Percentiles rank a stretch among this genome's conserved stretches.
These are phyloP conservation scores for Ctena decussata DNA, from an alignment of 2,888 invertebrate genomes.

Conservation along the genomic window DNA sequence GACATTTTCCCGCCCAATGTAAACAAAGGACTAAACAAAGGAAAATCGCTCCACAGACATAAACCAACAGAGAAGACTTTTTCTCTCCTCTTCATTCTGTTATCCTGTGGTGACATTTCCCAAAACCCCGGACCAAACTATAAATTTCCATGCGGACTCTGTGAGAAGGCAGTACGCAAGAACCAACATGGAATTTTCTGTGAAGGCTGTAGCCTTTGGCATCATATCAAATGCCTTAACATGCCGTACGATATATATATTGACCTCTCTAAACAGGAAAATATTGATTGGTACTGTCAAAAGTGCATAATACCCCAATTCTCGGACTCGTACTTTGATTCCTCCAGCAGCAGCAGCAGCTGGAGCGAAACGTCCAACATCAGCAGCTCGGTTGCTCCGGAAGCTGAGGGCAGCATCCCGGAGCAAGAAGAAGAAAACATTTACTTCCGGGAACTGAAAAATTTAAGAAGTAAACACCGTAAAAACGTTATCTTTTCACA, in stretches of 20 bases:
- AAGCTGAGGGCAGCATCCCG: neutral
- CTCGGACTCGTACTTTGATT: constrained; percentile 21
- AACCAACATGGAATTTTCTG: constrained; percentile 35
- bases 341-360: neutral
- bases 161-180: constrained; percentile 21
- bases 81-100: neutral
- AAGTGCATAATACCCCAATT: neutral
- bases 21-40: neutral
- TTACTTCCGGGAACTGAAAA: neutral
- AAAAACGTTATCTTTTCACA: neutral
- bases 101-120: constrained; percentile 24
- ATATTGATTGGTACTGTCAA: constrained; percentile 14
- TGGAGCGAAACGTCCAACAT: too few species aligned
- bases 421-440: neutral
- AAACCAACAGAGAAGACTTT: neutral
- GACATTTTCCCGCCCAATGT: neutral
- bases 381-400: neutral
- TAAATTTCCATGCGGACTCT: constrained; percentile 34
- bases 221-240: constrained; percentile 19
- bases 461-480: neutral
- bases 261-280: neutral
- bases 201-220: constrained; percentile 27
- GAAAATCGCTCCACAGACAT: neutral
- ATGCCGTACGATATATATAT: constrained; percentile 9
- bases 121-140: constrained; percentile 36